phyloP scores from a whole-genome alignment of 2,797 vertebrate genomes.

The Sebastes nivosus region DNA sequence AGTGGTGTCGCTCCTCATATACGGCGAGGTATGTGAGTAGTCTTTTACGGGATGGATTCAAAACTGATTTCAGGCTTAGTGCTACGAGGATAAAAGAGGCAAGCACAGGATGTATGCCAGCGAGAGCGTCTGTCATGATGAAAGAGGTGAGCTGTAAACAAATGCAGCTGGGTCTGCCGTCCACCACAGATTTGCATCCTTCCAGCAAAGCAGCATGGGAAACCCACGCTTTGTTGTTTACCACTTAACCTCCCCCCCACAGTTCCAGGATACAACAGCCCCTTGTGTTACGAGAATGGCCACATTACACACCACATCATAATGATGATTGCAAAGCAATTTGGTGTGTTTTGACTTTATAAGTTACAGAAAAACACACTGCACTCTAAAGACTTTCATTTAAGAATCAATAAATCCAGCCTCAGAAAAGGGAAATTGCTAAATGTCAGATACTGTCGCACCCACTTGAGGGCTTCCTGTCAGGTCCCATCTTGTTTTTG shows the following conservation, averaged over 20 bases:
- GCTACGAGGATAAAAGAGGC: slow-evolving; percentile 10
- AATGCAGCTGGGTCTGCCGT: slow-evolving; percentile 49
- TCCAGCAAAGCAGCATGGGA: slow-evolving; percentile 22
- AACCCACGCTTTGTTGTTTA: slow-evolving; percentile 25
- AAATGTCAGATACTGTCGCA: neutral
- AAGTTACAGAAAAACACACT: slow-evolving; percentile 36
- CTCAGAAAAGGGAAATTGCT: neutral
- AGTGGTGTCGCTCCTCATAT: slow-evolving; percentile 24
- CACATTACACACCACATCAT: slow-evolving; percentile 42
- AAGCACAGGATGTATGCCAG: slow-evolving; percentile 15
- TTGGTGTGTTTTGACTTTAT: slow-evolving; percentile 30
- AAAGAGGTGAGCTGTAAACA: slow-evolving; percentile 58
- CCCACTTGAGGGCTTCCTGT: neutral
- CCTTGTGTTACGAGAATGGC: slow-evolving; percentile 22
- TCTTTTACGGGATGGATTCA: slow-evolving; percentile 41
- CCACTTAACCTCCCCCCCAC: neutral
- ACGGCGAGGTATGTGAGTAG: slow-evolving; percentile 7
- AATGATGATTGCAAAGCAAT: slow-evolving; percentile 22
- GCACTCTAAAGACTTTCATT: neutral
- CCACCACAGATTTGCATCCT: neutral
- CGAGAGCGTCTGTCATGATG: slow-evolving; percentile 34
- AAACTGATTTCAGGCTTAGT: slow-evolving; percentile 18
- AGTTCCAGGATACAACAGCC: slow-evolving; percentile 18
- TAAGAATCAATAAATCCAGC: slow-evolving; percentile 32
- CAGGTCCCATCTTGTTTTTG: slow-evolving; percentile 48